phyloP scores from a whole-genome alignment of 2,888 invertebrate genomes.

The Apomyelois bistriatella region DNA sequence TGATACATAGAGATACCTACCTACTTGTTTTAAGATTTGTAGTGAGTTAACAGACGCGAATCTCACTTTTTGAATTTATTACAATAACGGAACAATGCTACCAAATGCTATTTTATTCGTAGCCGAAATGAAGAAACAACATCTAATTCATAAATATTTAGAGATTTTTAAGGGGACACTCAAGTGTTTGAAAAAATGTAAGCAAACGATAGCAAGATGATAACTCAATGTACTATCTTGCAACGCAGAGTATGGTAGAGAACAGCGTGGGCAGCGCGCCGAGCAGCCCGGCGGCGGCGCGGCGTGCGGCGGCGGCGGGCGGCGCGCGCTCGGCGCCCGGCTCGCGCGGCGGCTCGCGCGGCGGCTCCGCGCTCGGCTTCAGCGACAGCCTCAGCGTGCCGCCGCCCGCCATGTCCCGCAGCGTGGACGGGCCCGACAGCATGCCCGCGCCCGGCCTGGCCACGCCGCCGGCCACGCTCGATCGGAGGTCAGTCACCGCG shows the following conservation, averaged over 20 bases:
- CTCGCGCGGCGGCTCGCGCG: constrained; percentile 73
- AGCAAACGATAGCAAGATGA: too few species aligned
- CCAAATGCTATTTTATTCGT: too few species aligned
- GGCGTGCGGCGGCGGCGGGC: constrained; percentile 27
- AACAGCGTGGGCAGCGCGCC: constrained; percentile 83
- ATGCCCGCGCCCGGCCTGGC: constrained; percentile 31
- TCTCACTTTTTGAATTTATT: too few species aligned
- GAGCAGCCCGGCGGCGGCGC: constrained; percentile 64
- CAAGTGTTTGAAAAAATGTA: too few species aligned
- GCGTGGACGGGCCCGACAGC: constrained; percentile 73
- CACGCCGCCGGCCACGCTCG: constrained; percentile 66
- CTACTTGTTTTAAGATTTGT: too few species aligned
- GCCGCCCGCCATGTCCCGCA: constrained; percentile 74
- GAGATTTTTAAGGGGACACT: too few species aligned
- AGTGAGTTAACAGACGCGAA: too few species aligned
- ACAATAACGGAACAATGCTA: too few species aligned
- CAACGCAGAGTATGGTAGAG: constrained; percentile 56
- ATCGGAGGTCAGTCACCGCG: constrained; percentile 78
- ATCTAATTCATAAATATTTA: too few species aligned
- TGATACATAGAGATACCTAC: too few species aligned
- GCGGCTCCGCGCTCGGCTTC: constrained; percentile 70
- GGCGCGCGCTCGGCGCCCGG: constrained; percentile 62
- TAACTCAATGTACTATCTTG: neutral
- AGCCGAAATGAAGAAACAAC: too few species aligned
- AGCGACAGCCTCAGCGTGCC: constrained; percentile 45